Conservation (phyloP, 2,797 vertebrate species). For the Hydrocynus forskahlii region DNA sequence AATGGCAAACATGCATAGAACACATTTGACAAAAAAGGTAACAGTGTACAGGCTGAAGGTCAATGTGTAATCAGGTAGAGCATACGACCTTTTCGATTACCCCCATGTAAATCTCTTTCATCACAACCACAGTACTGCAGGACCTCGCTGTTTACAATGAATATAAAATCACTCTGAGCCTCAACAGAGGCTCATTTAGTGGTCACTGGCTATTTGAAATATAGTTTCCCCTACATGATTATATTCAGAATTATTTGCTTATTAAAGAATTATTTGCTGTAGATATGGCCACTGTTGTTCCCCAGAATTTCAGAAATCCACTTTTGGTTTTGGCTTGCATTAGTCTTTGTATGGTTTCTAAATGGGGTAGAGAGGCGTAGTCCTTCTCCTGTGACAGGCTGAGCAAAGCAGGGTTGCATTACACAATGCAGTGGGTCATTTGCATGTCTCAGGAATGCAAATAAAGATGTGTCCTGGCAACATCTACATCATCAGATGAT, state of each 20-base stretch:
- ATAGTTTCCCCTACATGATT: not conserved
- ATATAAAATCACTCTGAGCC: not conserved
- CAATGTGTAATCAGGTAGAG: not conserved
- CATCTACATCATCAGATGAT: constrained; percentile 18
- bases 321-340: not conserved
- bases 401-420: constrained; percentile 15
- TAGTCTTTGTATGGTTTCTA: constrained; percentile 3
- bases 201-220: not conserved
- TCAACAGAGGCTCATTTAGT: not conserved
- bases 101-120: not conserved
- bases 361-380: constrained; percentile 11
- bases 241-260: not conserved
- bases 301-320: not conserved
- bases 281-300: not conserved
- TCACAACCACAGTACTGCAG: not conserved
- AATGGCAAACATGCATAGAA: too few relatives aligned
- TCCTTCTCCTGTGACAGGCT: not conserved
- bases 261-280: not conserved
- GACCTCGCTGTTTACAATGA: not conserved
- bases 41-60: not conserved
- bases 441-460: constrained; percentile 48
- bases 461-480: constrained; percentile 30
- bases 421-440: constrained; percentile 22
- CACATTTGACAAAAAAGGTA: too few relatives aligned
- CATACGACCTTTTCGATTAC: not conserved